phyloP scores from a whole-genome alignment of 2,113 vertebrate genomes.

The Stegastes partitus region DNA sequence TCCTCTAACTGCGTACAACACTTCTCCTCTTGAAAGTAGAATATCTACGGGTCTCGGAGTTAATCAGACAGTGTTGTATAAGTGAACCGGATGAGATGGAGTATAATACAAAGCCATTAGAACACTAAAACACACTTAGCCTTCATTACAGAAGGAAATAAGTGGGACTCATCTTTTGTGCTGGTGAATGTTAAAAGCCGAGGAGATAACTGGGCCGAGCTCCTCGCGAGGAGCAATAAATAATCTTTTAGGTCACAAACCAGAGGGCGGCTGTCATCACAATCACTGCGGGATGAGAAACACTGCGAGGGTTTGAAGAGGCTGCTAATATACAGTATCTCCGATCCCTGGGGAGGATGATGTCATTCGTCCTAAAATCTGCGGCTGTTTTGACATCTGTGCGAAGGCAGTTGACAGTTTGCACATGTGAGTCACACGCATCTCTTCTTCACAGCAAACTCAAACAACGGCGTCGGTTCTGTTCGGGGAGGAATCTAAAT shows the following conservation, averaged over 20 bases:
- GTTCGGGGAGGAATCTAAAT: background rate
- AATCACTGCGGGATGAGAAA: slow-evolving; percentile 39
- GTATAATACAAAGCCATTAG: slow-evolving; percentile 62
- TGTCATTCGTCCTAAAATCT: slow-evolving; percentile 50
- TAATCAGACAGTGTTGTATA: slow-evolving; percentile 62
- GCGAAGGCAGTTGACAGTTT: slow-evolving; percentile 38
- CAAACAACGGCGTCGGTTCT: background rate
- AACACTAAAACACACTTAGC: slow-evolving; percentile 73
- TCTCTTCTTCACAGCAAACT: slow-evolving; percentile 9
- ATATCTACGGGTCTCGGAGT: slow-evolving; percentile 47
- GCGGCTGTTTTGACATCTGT: slow-evolving; percentile 28
- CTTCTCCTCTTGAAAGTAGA: slow-evolving; percentile 34
- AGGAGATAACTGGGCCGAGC: slow-evolving; percentile 48
- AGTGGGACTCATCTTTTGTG: slow-evolving; percentile 54
- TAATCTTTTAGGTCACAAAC: slow-evolving; percentile 71
- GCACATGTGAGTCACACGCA: slow-evolving; percentile 33
- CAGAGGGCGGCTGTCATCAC: slow-evolving; percentile 61
- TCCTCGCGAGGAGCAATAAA: slow-evolving; percentile 32
- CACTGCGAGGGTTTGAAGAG: slow-evolving; percentile 46
- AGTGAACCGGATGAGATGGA: slow-evolving; percentile 50
- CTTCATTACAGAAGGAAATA: slow-evolving; percentile 61
- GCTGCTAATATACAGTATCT: slow-evolving; percentile 46
- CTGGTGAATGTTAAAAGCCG: slow-evolving; percentile 49
- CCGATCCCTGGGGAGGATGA: slow-evolving; percentile 44
- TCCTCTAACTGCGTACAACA: slow-evolving; percentile 21